These are phyloP conservation scores for Corythucha ciliata DNA, from an alignment of 2,888 invertebrate genomes.

Conservation along the genomic window DNA sequence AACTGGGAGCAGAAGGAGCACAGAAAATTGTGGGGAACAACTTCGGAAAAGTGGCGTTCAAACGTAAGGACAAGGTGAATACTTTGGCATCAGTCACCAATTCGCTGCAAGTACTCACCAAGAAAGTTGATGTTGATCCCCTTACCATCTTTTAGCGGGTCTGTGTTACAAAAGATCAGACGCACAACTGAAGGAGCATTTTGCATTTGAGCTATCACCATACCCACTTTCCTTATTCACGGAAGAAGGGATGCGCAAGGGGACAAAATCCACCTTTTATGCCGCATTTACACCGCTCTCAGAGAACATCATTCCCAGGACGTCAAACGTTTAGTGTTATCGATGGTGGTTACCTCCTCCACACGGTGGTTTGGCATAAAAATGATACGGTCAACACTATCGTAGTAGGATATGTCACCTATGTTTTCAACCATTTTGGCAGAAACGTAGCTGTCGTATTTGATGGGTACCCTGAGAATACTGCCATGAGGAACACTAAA, in stretches of 20 bases:
- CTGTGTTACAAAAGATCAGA: too few relatives aligned
- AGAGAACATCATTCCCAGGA: conserved; percentile 8
- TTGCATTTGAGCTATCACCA: conserved; percentile 27
- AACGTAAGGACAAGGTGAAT: conserved; percentile 2
- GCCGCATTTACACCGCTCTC: conserved; percentile 17
- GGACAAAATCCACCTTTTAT: conserved; percentile 28
- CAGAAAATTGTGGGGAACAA: neutral
- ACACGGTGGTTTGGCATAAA: conserved; percentile 21
- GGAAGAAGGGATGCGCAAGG: conserved; percentile 32
- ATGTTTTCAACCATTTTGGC: conserved; percentile 33
- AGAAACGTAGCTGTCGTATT: conserved; percentile 13
- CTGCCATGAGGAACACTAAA: too few relatives aligned
- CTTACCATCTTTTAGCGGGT: conserved; percentile 13
- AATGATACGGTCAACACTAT: neutral
- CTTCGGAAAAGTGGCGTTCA: conserved; percentile 7
- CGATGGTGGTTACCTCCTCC: conserved; percentile 8
- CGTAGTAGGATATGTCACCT: conserved; percentile 33
- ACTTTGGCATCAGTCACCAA: conserved; percentile 5
- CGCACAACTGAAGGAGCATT: conserved; percentile 9
- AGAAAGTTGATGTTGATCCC: conserved; percentile 15
- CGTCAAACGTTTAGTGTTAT: conserved; percentile 9
- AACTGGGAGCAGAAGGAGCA: conserved; percentile 1
- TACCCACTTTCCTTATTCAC: conserved; percentile 26
- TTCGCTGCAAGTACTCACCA: conserved; percentile 3
- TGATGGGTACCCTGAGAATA: too few relatives aligned